phyloP scores from a whole-genome alignment of 1,140 invertebrate species.

The Zaprionus africanus region DNA sequence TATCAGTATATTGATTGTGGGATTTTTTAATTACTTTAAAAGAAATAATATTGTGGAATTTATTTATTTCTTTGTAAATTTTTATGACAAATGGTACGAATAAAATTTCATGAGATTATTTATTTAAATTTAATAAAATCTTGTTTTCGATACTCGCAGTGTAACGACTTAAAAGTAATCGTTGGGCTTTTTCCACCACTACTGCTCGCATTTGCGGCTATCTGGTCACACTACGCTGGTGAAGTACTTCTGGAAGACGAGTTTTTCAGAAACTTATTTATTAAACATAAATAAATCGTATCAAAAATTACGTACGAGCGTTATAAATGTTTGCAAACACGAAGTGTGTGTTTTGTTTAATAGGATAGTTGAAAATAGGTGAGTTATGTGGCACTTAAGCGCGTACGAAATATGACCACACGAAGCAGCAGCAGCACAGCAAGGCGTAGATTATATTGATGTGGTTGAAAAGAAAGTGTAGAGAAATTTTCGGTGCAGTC shows the following conservation, averaged over 20 bases:
- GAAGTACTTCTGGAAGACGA: slow-evolving; percentile 63
- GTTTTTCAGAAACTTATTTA: slow-evolving; percentile 74
- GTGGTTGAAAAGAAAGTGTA: slow-evolving; percentile 83
- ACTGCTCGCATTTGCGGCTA: neutral
- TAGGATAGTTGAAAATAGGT: slow-evolving; percentile 79
- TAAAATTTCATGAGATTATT: neutral
- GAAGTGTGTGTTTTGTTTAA: slow-evolving; percentile 65
- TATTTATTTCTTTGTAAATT: neutral
- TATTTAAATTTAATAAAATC: neutral
- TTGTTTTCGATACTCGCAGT: neutral
- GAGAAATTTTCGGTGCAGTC: slow-evolving; percentile 78
- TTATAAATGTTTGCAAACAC: slow-evolving; percentile 81
- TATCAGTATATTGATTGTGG: too few species aligned
- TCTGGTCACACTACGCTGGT: slow-evolving; percentile 49
- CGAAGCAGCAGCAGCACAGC: slow-evolving; percentile 68
- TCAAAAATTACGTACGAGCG: slow-evolving; percentile 72
- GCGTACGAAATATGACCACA: slow-evolving; percentile 63
- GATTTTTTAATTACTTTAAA: neutral
- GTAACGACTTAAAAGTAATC: neutral
- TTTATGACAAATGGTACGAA: neutral
- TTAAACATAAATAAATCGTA: slow-evolving; percentile 69
- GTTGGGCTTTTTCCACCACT: slow-evolving; percentile 12
- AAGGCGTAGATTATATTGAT: slow-evolving; percentile 78
- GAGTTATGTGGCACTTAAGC: slow-evolving; percentile 71
- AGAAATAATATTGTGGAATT: neutral